These are phyloP conservation scores for Uromys caudimaculatus DNA, from an alignment of 2,797 vertebrate species.

Conservation along the genomic window DNA sequence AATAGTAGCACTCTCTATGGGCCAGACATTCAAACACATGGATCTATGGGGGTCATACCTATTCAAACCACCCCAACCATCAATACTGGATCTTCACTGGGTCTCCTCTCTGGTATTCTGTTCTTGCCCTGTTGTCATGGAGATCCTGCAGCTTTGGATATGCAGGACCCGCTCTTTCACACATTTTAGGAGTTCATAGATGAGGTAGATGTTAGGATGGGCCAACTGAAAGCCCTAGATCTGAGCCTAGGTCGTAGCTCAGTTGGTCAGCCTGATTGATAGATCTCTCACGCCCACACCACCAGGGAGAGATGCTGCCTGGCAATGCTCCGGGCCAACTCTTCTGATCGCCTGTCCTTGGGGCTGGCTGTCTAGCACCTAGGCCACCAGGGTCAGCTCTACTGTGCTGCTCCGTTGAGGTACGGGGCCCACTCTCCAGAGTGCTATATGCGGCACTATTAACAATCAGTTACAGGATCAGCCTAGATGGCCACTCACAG, in stretches of 20 bases:
- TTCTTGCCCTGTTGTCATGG: not conserved
- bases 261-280: not conserved
- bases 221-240: not conserved
- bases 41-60: not conserved
- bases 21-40: not conserved
- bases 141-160: not conserved
- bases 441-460: not conserved
- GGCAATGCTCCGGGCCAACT: not conserved
- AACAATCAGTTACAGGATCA: not conserved
- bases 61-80: not conserved
- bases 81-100: not conserved
- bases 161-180: not conserved
- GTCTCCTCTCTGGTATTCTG: not conserved
- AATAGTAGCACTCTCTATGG: not conserved
- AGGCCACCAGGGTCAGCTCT: not conserved
- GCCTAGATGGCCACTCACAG: not conserved
- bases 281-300: not conserved
- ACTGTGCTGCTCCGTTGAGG: not conserved
- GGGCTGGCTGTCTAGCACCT: not conserved
- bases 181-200: not conserved
- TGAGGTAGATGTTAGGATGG: not conserved
- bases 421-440: not conserved
- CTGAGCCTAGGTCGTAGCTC: not conserved
- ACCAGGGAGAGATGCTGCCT: not conserved
- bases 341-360: not conserved